Conservation (phyloP, 2,888 invertebrate genomes). For the Lamproptera curius region DNA sequence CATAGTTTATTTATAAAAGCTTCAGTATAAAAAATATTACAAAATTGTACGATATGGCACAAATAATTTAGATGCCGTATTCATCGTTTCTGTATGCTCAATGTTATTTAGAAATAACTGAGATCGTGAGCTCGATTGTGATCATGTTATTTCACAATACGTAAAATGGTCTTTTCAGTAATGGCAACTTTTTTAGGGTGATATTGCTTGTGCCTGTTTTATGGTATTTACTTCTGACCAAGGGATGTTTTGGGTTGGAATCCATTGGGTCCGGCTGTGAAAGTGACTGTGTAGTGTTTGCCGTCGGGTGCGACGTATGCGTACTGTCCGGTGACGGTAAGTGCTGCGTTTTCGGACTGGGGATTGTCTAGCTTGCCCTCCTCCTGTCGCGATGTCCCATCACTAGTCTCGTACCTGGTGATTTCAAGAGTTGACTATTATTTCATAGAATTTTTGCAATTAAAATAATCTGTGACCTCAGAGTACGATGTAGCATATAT, state of each 20-base stretch:
- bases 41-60: constrained; percentile 66
- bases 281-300: constrained; percentile 80
- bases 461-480: too few species aligned
- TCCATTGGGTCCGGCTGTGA: constrained; percentile 80
- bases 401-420: constrained; percentile 81
- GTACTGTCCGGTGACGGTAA: constrained; percentile 80
- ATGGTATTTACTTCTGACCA: constrained; percentile 46
- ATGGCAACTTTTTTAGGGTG: constrained; percentile 3
- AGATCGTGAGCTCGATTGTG: constrained; percentile 40
- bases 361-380: constrained; percentile 82
- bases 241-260: constrained; percentile 77
- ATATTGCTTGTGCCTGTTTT: constrained; percentile 11
- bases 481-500: too few species aligned
- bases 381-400: constrained; percentile 81
- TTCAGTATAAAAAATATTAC: constrained; percentile 40
- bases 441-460: too few species aligned
- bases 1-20: constrained; percentile 29
- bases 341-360: constrained; percentile 79
- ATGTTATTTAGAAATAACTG: constrained; percentile 33
- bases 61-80: constrained; percentile 48
- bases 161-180: background rate
- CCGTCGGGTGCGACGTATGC: constrained; percentile 82
- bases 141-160: constrained; percentile 17
- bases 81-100: constrained; percentile 36
- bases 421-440: too few species aligned